phyloP scores from a whole-genome alignment of 2,888 invertebrate genomes.

The Phyto melanocephala region DNA sequence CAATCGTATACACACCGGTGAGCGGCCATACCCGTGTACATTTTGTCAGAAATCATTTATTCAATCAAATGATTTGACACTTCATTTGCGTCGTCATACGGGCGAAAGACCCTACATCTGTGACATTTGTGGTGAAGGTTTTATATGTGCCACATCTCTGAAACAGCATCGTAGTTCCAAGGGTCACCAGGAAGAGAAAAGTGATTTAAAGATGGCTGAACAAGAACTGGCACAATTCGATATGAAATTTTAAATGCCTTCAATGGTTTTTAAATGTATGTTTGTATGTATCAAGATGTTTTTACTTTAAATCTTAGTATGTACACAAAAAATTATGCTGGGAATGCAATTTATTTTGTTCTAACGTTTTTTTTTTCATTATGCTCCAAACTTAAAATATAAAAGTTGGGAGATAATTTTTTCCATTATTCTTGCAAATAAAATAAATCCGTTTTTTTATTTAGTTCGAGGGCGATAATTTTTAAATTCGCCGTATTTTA shows the following conservation, averaged over 20 bases:
- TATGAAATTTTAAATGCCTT: conserved; percentile 41
- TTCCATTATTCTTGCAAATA: no score
- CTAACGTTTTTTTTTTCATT: no score
- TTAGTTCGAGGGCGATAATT: no score
- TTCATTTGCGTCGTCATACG: conserved; percentile 85
- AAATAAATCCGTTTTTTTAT: no score
- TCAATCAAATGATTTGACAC: conserved; percentile 85
- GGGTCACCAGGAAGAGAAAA: conserved; percentile 67
- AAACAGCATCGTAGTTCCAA: conserved; percentile 83
- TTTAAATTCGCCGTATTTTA: no score
- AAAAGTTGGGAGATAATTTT: no score
- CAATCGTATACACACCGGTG: conserved; percentile 81
- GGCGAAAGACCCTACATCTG: conserved; percentile 78
- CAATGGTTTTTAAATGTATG: no score
- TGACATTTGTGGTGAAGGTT: conserved; percentile 73
- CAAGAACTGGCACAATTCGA: conserved; percentile 36
- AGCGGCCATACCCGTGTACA: conserved; percentile 82
- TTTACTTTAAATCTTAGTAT: no score
- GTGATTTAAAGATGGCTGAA: conserved; percentile 10
- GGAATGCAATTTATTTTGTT: no score
- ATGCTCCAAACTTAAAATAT: no score
- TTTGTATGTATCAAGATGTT: no score
- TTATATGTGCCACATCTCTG: conserved; percentile 83
- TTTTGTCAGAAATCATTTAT: conserved; percentile 81
- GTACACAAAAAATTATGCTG: no score